Evolutionary conservation across 1,140 invertebrate genomes (phyloP).

Genomic region (Wasmannia auropunctata): DNA sequence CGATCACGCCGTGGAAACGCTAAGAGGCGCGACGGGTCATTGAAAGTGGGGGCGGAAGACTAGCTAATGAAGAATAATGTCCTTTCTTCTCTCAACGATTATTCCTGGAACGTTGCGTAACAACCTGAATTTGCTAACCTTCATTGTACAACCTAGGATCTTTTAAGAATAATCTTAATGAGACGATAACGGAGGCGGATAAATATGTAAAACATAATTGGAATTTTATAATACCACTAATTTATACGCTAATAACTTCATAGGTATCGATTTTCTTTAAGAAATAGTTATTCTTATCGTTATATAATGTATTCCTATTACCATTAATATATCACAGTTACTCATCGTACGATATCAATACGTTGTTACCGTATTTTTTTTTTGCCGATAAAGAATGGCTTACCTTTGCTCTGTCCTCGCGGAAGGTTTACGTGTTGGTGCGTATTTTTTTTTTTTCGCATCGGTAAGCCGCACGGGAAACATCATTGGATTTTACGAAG

Average conservation of each 20-base stretch:
- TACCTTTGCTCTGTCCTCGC: neutral
- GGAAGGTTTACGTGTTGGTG: neutral
- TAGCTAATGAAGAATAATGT: constrained; percentile 83
- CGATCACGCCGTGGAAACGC: constrained; percentile 76
- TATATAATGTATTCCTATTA: neutral
- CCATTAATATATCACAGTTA: neutral
- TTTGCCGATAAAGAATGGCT: neutral
- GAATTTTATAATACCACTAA: neutral
- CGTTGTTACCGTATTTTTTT: neutral
- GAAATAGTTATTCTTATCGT: neutral
- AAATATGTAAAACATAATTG: neutral
- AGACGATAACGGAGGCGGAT: too few relatives aligned
- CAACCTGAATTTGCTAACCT: constrained; percentile 29
- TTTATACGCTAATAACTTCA: neutral
- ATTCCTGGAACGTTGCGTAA: constrained; percentile 42
- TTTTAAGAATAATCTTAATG: neutral
- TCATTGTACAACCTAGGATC: constrained; percentile 8
- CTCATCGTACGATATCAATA: neutral
- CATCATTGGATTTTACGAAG: constrained; percentile 69
- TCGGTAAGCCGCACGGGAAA: constrained; percentile 31
- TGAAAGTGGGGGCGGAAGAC: constrained; percentile 77
- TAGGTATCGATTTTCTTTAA: too few relatives aligned
- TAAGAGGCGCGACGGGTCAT: constrained; percentile 83
- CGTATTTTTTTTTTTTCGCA: constrained; percentile 60
- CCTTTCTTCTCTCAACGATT: constrained; percentile 58